These are phyloP conservation scores for Petrocephalus microphthalmus DNA, from an alignment of 2,113 vertebrate species.

Conservation along the genomic window DNA sequence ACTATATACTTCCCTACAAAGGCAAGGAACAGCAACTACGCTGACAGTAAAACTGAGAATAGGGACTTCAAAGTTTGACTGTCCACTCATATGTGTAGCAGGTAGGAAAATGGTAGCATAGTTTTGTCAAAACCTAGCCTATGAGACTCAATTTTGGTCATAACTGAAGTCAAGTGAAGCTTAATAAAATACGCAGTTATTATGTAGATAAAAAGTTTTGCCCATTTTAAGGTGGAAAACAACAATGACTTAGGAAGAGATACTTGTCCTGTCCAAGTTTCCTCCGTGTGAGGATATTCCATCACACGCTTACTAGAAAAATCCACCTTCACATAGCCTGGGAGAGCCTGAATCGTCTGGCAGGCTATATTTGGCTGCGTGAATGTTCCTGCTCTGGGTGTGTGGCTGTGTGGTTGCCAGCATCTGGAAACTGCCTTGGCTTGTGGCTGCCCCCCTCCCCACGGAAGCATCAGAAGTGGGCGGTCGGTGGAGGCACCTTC, in stretches of 20 bases:
- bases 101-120: background rate
- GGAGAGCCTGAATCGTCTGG: background rate
- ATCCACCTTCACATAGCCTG: background rate
- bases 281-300: background rate
- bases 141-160: too few relatives aligned
- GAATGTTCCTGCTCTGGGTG: conserved; percentile 2
- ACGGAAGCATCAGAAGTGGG: background rate
- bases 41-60: background rate
- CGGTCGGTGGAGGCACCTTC: conserved; percentile 19
- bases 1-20: background rate
- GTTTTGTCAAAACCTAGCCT: too few relatives aligned
- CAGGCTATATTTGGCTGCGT: background rate
- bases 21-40: background rate
- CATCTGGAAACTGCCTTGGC: conserved; percentile 37
- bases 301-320: background rate
- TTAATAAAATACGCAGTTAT: background rate
- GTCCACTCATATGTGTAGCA: background rate
- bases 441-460: conserved; percentile 27
- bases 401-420: conserved; percentile 26
- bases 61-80: background rate
- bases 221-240: background rate
- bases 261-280: background rate
- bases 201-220: background rate
- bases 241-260: background rate
- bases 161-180: background rate